Conservation (phyloP, 2,888 invertebrate species). For the Torymus auratus region DNA sequence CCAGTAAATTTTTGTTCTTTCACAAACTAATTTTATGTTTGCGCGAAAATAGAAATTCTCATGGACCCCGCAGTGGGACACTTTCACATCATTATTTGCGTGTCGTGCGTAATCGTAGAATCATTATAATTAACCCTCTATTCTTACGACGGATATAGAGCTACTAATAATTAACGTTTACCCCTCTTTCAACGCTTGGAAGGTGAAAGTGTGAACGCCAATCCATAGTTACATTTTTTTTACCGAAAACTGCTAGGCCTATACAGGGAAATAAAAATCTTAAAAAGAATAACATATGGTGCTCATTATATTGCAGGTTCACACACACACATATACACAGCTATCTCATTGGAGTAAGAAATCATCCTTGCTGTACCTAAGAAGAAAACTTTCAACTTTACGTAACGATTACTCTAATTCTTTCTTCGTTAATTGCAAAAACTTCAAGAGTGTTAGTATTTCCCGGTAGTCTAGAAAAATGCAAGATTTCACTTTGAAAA, state of each 20-base stretch:
- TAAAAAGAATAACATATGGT: not conserved
- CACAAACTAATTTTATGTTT: slow-evolving; percentile 25
- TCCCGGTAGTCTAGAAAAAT: not conserved
- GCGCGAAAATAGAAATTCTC: slow-evolving; percentile 48
- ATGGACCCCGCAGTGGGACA: slow-evolving; percentile 23
- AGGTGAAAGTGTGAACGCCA: slow-evolving; percentile 25
- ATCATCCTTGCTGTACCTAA: not conserved
- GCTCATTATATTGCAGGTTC: too few relatives aligned
- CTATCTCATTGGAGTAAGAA: not conserved
- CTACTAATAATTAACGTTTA: not conserved
- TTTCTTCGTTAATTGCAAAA: slow-evolving; percentile 12
- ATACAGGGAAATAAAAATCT: not conserved
- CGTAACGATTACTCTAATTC: slow-evolving; percentile 1
- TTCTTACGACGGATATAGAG: slow-evolving; percentile 11
- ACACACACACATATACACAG: too few relatives aligned
- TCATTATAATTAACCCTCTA: slow-evolving; percentile 37
- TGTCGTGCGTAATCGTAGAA: slow-evolving; percentile 34
- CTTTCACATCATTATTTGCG: slow-evolving; percentile 40
- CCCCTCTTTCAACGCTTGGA: slow-evolving; percentile 4
- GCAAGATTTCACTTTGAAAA: slow-evolving; percentile 33
- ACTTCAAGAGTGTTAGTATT: not conserved
- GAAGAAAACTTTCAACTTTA: not conserved
- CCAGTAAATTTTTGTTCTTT: slow-evolving; percentile 1
- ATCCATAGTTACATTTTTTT: not conserved
- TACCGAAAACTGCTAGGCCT: not conserved